Evolutionary conservation across 2,113 vertebrate species (phyloP).

Genomic region (Chrysochloris asiatica): DNA sequence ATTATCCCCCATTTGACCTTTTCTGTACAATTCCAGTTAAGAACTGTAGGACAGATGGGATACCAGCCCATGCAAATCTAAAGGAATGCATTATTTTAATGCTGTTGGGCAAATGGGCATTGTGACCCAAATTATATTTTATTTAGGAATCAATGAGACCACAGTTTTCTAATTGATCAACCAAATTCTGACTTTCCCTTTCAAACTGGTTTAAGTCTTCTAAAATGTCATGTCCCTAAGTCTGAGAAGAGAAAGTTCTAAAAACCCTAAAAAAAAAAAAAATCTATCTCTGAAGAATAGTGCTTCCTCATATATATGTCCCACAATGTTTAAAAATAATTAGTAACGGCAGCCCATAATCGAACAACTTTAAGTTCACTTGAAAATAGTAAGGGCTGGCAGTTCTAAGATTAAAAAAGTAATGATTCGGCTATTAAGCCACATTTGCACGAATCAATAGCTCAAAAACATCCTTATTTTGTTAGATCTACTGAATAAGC

Average conservation of each 20-base stretch:
- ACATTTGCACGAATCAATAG: conserved; percentile 82
- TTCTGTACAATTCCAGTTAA: conserved; percentile 79
- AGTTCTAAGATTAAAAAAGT: conserved; percentile 85
- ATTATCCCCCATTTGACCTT: conserved; percentile 86
- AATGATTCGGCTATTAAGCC: conserved; percentile 84
- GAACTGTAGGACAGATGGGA: conserved; percentile 70
- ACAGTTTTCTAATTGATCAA: conserved; percentile 48
- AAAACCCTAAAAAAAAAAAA: neutral
- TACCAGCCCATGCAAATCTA: conserved; percentile 17
- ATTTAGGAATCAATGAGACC: conserved; percentile 46
- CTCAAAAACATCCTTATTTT: conserved; percentile 79
- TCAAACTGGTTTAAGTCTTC: conserved; percentile 10
- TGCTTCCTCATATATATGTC: conserved; percentile 75
- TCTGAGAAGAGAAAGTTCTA: conserved; percentile 49
- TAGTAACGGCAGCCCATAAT: conserved; percentile 83
- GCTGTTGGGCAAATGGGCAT: conserved; percentile 33
- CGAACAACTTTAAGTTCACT: conserved; percentile 75
- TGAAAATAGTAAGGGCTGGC: conserved; percentile 81
- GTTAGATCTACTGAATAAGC: conserved; percentile 76
- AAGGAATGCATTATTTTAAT: conserved; percentile 55
- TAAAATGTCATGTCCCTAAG: neutral
- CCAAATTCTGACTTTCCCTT: conserved; percentile 46
- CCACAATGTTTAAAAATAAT: conserved; percentile 82
- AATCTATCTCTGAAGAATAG: conserved; percentile 60
- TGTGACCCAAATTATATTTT: conserved; percentile 60